Evolutionary conservation across 1,140 invertebrate species (phyloP), one percentile per base, ranked within the genome.

Genomic region (Papilio aristodemus): DNA sequence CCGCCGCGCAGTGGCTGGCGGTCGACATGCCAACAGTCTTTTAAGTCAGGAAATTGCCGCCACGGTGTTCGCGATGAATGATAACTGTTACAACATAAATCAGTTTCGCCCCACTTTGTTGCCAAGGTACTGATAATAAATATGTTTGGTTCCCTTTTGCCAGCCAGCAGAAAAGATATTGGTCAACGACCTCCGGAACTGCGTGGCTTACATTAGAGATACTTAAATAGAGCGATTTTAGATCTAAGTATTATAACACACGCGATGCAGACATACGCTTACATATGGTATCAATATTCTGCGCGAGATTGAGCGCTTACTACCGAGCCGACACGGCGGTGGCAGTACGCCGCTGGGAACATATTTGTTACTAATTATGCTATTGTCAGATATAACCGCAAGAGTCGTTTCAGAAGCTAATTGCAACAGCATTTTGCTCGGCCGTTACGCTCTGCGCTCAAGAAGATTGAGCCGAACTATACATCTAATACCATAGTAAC

Each of bases 341-440:
- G 32, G 32, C 38, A 38, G 25, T 19, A 14, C 46, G 46, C 17
- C 19, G 27, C 36, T 63, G 27, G 46, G 68, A 63, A 62, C 59
- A 59, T 63, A 43, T 69, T 25, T 32, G 10, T 57, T 22, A 70
- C 27, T 64, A 73, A 73, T 64, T n/a, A 70, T 27, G 59, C 63
- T 68, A 70, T 70, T 73, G 67, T 71, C 25, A 58, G 46, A 70
- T 79, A 80, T 77, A 80, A 68, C 69, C 54, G 72, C 67, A 54
- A 57, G 70, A 50, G 71, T 72, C 74, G 78, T 83, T 83, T 84
- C 69, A 78, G 77, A 60, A 54, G 67, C 54, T 86, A 84, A 86
- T 83, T 80, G 79, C 76, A 78, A 72, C 79, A 77, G 77, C 69
- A 79, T 84, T 87, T 83, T 84, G 70, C 77, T 71, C 67, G 76